Percentiles rank a stretch among this genome's conserved stretches.
Evolutionary conservation across 2,113 vertebrate species (phyloP).

Genomic region (Oenanthe oenanthe): DNA sequence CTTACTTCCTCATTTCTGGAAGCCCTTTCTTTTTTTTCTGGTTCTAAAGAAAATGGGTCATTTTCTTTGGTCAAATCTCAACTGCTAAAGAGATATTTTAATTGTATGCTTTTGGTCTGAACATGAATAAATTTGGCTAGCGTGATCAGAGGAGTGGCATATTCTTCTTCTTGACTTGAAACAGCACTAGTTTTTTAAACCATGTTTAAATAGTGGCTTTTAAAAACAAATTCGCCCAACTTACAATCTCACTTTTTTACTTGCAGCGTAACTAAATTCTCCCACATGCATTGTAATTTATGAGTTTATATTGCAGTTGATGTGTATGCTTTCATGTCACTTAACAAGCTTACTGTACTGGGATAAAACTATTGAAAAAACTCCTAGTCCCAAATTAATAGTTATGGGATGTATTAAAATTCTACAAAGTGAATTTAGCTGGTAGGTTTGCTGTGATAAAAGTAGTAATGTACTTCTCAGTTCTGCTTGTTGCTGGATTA

Average conservation of each 20-base stretch:
- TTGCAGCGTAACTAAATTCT: not conserved
- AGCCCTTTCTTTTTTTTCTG: not conserved
- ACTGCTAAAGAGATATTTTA: not conserved
- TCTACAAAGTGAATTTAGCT: not conserved
- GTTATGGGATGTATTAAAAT: not conserved
- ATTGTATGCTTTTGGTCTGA: not conserved
- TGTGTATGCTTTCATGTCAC: not conserved
- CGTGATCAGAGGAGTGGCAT: not conserved
- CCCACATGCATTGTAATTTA: not conserved
- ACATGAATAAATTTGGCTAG: not conserved
- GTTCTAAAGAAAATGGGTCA: not conserved
- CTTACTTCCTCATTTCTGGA: constrained; percentile 32
- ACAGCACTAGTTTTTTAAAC: not conserved
- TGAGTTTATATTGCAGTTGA: not conserved
- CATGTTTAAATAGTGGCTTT: not conserved
- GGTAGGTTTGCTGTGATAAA: not conserved
- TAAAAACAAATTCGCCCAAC: not conserved
- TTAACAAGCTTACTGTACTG: fast-evolving
- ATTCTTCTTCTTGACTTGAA: not conserved
- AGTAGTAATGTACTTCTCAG: not conserved
- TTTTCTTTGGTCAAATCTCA: not conserved
- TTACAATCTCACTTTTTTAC: not conserved
- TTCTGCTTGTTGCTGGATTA: not conserved
- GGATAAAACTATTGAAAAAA: not conserved
- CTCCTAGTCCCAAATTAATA: not conserved